phyloP scores from a whole-genome alignment of 30 jellyfish, hydroid and myxozoan species.

The Turritopsis dohrnii region DNA sequence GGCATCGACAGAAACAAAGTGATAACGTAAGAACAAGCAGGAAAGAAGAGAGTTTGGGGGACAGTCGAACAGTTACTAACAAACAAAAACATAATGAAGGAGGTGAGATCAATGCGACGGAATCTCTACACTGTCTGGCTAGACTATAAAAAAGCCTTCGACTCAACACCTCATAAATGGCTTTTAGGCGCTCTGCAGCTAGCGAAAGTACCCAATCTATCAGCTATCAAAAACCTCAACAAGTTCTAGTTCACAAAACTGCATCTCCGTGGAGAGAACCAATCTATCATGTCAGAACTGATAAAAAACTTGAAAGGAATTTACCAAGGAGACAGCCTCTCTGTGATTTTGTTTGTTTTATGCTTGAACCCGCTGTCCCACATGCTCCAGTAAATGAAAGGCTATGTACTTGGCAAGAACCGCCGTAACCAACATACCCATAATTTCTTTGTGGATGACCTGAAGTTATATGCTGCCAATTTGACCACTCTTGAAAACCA shows the following conservation, averaged over 20 bases:
- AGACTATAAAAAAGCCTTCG: conserved; percentile 19
- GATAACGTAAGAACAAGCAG: no score
- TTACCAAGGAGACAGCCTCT: conserved; percentile 22
- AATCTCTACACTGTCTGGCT: no score
- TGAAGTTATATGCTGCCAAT: conserved; percentile 1
- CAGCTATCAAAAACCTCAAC: background rate
- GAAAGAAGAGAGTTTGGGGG: no score
- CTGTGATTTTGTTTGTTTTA: conserved; percentile 8
- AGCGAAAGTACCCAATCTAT: background rate
- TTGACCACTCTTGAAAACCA: background rate
- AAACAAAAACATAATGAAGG: no score
- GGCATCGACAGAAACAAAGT: no score
- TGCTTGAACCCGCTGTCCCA: background rate
- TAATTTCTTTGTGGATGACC: conserved; percentile 10
- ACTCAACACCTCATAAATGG: conserved; percentile 9
- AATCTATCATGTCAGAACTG: background rate
- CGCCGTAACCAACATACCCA: background rate
- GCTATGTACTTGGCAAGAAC: no score
- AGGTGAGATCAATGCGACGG: no score
- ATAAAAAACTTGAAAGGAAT: background rate
- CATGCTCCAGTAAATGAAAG: no score
- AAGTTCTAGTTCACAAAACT: background rate
- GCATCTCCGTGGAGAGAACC: background rate
- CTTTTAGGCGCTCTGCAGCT: background rate
- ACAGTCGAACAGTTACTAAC: no score